Evolutionary conservation across 2,113 vertebrate species (phyloP).

Genomic region (Oxyruncus cristatus): DNA sequence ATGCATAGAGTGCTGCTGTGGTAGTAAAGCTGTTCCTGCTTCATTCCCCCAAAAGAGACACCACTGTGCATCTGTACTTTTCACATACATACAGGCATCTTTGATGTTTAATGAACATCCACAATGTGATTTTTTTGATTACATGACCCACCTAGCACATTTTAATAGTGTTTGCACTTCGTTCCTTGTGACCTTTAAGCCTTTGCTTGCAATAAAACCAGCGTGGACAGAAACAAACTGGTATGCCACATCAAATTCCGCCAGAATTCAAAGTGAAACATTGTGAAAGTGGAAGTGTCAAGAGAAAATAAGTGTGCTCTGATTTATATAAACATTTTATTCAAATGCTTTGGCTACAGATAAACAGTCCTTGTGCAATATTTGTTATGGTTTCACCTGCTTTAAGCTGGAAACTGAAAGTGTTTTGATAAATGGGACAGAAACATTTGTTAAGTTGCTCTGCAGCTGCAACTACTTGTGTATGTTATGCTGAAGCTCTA

Average conservation of each 20-base stretch:
- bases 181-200: background rate
- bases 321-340: slow-evolving; percentile 32
- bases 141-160: background rate
- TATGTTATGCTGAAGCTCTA: background rate
- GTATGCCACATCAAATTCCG: background rate
- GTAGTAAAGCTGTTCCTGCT: background rate
- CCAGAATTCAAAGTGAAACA: background rate
- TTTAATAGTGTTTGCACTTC: slow-evolving; percentile 20
- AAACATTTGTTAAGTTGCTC: background rate
- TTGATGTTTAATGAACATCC: background rate
- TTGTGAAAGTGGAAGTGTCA: background rate
- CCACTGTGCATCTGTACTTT: background rate
- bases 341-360: slow-evolving; percentile 25
- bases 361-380: slow-evolving; percentile 47
- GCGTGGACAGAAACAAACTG: background rate
- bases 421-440: background rate
- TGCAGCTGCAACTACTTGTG: background rate
- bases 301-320: background rate
- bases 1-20: background rate
- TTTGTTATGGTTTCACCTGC: slow-evolving; percentile 48
- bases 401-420: slow-evolving; percentile 11
- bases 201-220: background rate
- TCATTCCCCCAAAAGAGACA: background rate
- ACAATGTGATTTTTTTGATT: background rate
- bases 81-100: background rate